These are phyloP conservation scores for Andrena minutula DNA, from an alignment of 2,888 invertebrate genomes.

Conservation along the genomic window DNA sequence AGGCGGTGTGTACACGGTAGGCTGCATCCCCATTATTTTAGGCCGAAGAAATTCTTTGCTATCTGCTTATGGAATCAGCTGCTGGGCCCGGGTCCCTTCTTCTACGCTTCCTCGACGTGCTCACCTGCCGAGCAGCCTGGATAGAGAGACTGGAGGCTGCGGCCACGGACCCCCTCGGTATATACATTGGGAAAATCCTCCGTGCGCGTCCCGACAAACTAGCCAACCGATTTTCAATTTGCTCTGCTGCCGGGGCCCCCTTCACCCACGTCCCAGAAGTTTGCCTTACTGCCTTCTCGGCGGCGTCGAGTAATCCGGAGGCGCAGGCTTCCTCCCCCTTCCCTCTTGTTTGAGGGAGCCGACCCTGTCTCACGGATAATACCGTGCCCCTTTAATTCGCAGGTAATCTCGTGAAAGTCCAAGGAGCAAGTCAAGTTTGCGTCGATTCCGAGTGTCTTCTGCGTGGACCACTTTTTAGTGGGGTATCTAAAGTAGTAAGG, in stretches of 20 bases:
- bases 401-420: conserved; percentile 20
- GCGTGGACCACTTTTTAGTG: no score
- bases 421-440: conserved; percentile 17
- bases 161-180: conserved; percentile 20
- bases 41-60: conserved; percentile 78
- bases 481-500: no score
- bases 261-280: conserved; percentile 29
- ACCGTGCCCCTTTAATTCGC: conserved; percentile 20
- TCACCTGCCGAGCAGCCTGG: conserved; percentile 76
- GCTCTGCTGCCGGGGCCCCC: conserved; percentile 41
- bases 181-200: conserved; percentile 66
- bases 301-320: conserved; percentile 51
- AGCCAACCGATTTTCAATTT: conserved; percentile 66
- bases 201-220: conserved; percentile 60
- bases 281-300: conserved; percentile 67
- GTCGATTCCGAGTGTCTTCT: background rate
- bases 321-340: background rate
- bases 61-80: conserved; percentile 84
- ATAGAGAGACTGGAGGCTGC: conserved; percentile 34
- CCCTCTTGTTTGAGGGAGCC: background rate
- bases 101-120: conserved; percentile 68
- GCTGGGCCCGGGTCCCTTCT: conserved; percentile 67
- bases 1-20: conserved; percentile 79
- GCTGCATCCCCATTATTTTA: conserved; percentile 81
- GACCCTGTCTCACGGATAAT: conserved; percentile 17